Base-by-base conservation (phyloP, 2,113 vertebrate genomes). In the Tachycineta bicolor region DNA sequence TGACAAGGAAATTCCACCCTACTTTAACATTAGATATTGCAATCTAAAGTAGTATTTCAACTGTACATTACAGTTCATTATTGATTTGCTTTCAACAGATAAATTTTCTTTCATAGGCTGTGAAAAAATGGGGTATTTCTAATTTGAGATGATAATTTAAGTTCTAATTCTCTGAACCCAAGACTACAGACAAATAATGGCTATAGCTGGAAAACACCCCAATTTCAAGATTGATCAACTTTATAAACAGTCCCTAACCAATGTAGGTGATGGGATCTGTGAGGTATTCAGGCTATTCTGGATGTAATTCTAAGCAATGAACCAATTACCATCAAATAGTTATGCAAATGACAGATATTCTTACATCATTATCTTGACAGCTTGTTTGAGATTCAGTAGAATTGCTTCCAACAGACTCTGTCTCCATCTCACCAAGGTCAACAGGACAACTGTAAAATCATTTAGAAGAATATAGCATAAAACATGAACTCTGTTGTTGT, bases 401-500 rank as follows among this genome's bases (percentile, higher is more conserved):
- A 78, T 94, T 96, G 73, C 98, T 98, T 63, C 97, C 98, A 5
- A 98, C 96, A 39, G 98, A 98, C 64, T 99, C 98, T 3, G 98
- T 98, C 96, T 99, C 99, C 99, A 99, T 99, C 46, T 99, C 99
- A 33, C 98, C 98, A 8, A 99, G 97, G 83, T 98, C 98, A 60
- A 99, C 98, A 77, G 98, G 98, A 17, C 96, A 98, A 68, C 99
- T 99, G 82, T 5, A 78, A 92, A 90, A 85, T 39, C 5, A 89
- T 80, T 46, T 9, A 63, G 33, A 87, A 84, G 43, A 43, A 64
- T 3, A 82, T 1, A 79, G 10, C 18, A 73, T 39, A 63, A 75
- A 67, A 41, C 23, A 39, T 64, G 13, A n/a, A 69, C 8, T 67
- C 37, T 37, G 37, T 87, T 8, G 9, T 26, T 37, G 12, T 28